These are phyloP conservation scores for Echiichthys vipera DNA, from an alignment of 2,797 vertebrate genomes.

Conservation along the genomic window DNA sequence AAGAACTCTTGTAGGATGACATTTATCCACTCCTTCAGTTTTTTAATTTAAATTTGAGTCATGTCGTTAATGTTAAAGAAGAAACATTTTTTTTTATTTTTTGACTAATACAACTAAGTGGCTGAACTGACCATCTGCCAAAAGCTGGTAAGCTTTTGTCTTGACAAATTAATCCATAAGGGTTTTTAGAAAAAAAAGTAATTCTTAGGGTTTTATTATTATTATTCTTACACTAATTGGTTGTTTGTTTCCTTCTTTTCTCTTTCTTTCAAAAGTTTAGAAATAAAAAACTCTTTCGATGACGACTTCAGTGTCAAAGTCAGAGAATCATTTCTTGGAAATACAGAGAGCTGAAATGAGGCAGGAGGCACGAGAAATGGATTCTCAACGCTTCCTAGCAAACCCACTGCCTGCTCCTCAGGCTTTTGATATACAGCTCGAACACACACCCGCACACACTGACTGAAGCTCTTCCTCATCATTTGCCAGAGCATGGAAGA, in stretches of 20 bases:
- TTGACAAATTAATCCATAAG: background rate
- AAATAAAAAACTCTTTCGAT: conserved; percentile 22
- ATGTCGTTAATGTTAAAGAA: no score
- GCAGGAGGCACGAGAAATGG: conserved; percentile 72
- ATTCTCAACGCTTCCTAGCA: conserved; percentile 69
- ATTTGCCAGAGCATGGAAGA: conserved; percentile 74
- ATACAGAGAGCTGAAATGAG: conserved; percentile 68
- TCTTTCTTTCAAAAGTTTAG: conserved; percentile 37
- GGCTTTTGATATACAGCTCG: conserved; percentile 62
- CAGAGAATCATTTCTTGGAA: conserved; percentile 72
- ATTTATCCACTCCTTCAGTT: background rate
- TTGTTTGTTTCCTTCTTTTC: conserved; percentile 21
- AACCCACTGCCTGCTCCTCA: conserved; percentile 58
- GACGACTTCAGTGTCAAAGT: conserved; percentile 60
- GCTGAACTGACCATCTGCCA: background rate
- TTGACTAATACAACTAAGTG: background rate
- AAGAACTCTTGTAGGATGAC: background rate
- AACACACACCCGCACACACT: conserved; percentile 36
- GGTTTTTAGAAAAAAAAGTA: background rate
- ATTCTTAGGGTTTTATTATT: no score
- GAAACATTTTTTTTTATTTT: no score
- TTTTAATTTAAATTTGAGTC: background rate
- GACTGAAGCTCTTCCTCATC: conserved; percentile 65
- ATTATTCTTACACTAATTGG: no score
- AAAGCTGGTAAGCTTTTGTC: background rate